A percentile compares a stretch with the other conserved stretches of the same genome.
These are phyloP conservation scores for Teleopsis dalmanni DNA, from an alignment of 1,140 invertebrate species.

Conservation along the genomic window DNA sequence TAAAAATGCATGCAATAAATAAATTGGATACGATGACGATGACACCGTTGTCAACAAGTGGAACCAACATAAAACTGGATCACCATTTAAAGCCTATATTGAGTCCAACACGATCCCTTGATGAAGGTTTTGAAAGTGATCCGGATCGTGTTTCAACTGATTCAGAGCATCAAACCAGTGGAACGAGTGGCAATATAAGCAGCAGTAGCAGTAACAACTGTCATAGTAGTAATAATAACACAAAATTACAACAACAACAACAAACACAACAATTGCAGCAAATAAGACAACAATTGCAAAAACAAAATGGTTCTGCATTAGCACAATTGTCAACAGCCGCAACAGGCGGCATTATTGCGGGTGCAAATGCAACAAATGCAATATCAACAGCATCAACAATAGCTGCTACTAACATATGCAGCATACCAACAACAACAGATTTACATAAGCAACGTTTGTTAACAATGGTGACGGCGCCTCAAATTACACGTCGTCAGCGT, in stretches of 20 bases:
- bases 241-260: conserved; percentile 11
- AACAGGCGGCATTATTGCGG: conserved; percentile 26
- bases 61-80: conserved; percentile 34
- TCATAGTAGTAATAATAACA: conserved; percentile 5
- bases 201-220: conserved; percentile 6
- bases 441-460: conserved; percentile 11
- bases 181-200: conserved; percentile 23
- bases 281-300: conserved; percentile 7
- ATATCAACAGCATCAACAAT: conserved; percentile 10
- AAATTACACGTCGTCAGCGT: conserved; percentile 13
- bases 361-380: conserved; percentile 11
- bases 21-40: conserved; percentile 1
- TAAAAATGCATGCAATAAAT: conserved; percentile 6
- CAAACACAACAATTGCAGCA: conserved; percentile 3
- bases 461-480: conserved; percentile 6
- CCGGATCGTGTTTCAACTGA: conserved; percentile 45
- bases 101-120: conserved; percentile 44
- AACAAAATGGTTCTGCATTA: conserved; percentile 29
- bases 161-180: conserved; percentile 44
- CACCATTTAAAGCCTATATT: conserved; percentile 43
- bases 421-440: conserved; percentile 2
- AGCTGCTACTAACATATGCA: conserved; percentile 18
- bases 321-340: conserved; percentile 39
- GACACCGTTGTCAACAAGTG: conserved; percentile 1
- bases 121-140: conserved; percentile 46